These are phyloP conservation scores for Opisthocomus hoazin DNA, from an alignment of 2,113 vertebrate genomes.

Conservation along the genomic window DNA sequence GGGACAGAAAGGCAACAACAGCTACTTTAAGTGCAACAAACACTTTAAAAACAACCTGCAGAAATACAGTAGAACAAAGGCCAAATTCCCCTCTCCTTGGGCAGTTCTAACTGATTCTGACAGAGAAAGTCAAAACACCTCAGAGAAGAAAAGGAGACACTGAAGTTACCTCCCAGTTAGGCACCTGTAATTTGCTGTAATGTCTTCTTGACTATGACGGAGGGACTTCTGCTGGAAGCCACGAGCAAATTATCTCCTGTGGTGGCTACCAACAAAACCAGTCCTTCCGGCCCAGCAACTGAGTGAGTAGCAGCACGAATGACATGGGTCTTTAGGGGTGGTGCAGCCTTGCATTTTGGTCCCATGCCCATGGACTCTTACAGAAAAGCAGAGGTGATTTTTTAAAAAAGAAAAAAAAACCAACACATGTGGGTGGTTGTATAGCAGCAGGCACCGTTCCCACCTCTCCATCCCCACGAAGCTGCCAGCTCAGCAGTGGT, in stretches of 20 bases:
- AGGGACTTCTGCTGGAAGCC: neutral
- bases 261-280: neutral
- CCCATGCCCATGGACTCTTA: neutral
- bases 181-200: neutral
- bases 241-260: neutral
- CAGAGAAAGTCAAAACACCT: neutral
- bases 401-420: neutral
- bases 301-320: neutral
- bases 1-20: neutral
- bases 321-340: neutral
- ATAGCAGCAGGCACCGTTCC: neutral
- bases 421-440: neutral
- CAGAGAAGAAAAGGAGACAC: neutral
- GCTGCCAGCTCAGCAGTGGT: neutral
- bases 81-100: fast-evolving
- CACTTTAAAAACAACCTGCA: neutral
- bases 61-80: neutral
- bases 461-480: neutral
- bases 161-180: neutral
- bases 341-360: neutral
- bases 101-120: neutral
- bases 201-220: neutral
- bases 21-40: neutral
- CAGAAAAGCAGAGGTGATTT: neutral
- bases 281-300: neutral